These are phyloP conservation scores for Calonectris borealis DNA, from an alignment of 2,113 vertebrate genomes.

Conservation along the genomic window DNA sequence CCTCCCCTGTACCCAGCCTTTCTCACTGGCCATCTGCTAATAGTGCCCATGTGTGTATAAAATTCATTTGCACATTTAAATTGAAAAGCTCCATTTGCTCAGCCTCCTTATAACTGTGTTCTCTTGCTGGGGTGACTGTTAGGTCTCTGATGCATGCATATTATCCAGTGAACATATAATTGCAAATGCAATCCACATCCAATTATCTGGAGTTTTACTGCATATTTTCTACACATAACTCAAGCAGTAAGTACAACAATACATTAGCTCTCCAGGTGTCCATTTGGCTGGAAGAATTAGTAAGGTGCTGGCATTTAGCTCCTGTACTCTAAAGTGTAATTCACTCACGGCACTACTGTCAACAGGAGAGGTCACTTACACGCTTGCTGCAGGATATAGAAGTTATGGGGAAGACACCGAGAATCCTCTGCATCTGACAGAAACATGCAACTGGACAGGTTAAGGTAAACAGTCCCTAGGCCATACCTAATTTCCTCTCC, in stretches of 20 bases:
- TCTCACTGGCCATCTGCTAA: slow-evolving; percentile 14
- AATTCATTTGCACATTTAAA: slow-evolving; percentile 42
- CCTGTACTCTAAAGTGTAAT: neutral
- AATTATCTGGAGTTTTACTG: slow-evolving; percentile 21
- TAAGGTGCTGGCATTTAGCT: neutral
- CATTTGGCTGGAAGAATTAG: neutral
- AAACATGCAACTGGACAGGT: neutral
- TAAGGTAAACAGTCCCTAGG: neutral
- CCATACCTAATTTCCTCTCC: neutral
- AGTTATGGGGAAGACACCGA: neutral
- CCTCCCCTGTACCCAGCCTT: neutral
- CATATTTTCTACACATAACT: neutral
- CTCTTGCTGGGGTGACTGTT: neutral
- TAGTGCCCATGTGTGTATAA: neutral
- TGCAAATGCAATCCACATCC: slow-evolving; percentile 6
- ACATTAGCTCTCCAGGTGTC: neutral
- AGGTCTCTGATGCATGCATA: neutral
- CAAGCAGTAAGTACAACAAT: neutral
- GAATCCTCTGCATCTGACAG: neutral
- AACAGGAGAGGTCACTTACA: neutral
- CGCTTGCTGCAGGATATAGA: neutral
- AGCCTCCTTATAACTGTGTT: neutral
- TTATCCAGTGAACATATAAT: neutral
- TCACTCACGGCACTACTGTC: neutral
- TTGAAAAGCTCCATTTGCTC: slow-evolving; percentile 33